A percentile compares a stretch with the other conserved stretches of the same genome.
phyloP scores from a whole-genome alignment of 2,113 vertebrate genomes.

The Tor tambroides region DNA sequence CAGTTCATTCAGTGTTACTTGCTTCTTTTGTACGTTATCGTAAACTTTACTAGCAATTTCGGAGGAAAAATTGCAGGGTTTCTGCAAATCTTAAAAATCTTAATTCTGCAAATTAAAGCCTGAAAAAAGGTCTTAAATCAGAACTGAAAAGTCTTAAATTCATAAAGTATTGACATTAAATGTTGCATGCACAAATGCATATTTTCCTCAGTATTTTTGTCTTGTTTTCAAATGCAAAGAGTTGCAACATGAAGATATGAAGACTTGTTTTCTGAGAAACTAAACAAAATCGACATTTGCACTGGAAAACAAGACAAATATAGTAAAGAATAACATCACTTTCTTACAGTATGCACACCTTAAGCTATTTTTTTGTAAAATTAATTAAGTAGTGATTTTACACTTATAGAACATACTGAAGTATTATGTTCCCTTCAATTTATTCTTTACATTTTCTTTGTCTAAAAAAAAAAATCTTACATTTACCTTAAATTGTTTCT shows the following conservation, averaged over 20 bases:
- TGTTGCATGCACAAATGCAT: neutral
- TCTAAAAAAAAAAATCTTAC: neutral
- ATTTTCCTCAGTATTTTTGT: too few relatives aligned
- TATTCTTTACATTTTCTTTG: neutral
- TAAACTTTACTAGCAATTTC: neutral
- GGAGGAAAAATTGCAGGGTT: neutral
- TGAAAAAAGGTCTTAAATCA: neutral
- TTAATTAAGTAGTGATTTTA: neutral
- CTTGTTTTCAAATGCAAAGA: neutral
- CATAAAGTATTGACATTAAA: neutral
- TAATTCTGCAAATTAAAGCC: neutral
- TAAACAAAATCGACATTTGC: neutral
- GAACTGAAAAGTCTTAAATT: neutral
- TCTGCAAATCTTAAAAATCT: too few relatives aligned
- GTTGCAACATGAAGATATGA: too few relatives aligned
- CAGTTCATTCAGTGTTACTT: neutral
- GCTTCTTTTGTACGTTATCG: neutral
- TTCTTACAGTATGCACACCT: neutral
- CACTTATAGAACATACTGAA: neutral
- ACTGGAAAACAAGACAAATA: too few relatives aligned
- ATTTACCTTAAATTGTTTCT: neutral
- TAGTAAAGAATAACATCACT: neutral
- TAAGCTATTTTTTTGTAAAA: neutral
- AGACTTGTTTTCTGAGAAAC: neutral
- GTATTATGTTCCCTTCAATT: neutral